Conservation (phyloP, 2,797 vertebrate genomes). For the Botia kubotai region DNA sequence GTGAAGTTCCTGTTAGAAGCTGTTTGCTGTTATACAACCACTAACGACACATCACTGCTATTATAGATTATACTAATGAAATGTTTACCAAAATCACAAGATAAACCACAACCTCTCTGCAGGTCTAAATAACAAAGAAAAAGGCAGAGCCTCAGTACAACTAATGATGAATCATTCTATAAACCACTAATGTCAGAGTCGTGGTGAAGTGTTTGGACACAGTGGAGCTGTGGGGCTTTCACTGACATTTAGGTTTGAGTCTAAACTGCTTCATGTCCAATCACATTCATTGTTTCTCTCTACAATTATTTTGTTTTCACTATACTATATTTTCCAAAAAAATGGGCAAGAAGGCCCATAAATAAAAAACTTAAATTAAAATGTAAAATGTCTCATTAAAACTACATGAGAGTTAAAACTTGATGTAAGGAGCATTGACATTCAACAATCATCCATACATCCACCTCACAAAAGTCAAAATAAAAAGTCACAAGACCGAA, state of each 20-base stretch:
- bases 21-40: slow-evolving; percentile 15
- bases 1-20: neutral
- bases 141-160: neutral
- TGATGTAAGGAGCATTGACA: neutral
- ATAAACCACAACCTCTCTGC: slow-evolving; percentile 7
- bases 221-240: neutral
- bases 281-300: neutral
- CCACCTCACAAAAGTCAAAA: neutral
- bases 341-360: neutral
- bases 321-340: neutral
- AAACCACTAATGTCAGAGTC: neutral
- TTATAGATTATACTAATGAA: slow-evolving; percentile 16
- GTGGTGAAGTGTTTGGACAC: neutral
- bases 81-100: slow-evolving; percentile 14
- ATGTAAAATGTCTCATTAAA: no score
- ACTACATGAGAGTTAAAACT: no score
- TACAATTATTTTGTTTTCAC: neutral
- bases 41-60: neutral
- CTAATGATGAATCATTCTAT: slow-evolving; percentile 7
- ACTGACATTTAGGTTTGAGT: neutral
- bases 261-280: neutral
- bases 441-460: neutral
- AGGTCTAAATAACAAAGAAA: slow-evolving; percentile 18
- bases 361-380: neutral
- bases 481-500: slow-evolving; percentile 19